A percentile compares a stretch with the other conserved stretches of the same genome.
These are phyloP conservation scores for Borostomias antarcticus DNA, from an alignment of 2,797 vertebrate species.

Conservation along the genomic window DNA sequence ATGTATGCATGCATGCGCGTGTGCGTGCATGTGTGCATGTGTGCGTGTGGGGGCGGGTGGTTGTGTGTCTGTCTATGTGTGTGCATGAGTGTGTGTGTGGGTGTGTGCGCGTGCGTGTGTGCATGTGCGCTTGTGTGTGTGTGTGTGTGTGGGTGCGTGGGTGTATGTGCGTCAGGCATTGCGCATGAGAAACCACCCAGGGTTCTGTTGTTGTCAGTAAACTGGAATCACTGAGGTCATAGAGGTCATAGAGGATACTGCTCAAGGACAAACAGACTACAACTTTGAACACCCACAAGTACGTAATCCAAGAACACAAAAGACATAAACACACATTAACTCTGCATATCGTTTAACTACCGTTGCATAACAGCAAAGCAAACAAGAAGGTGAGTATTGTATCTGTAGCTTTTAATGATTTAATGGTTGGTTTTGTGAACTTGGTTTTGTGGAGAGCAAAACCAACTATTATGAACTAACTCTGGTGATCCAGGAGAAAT, in stretches of 20 bases:
- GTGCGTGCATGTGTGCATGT: neutral
- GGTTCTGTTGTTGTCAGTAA: neutral
- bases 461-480: neutral
- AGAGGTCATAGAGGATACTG: neutral
- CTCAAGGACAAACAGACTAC: conserved; percentile 6
- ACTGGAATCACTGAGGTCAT: neutral
- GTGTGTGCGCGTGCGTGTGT: too few relatives aligned
- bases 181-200: neutral
- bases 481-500: conserved; percentile 37
- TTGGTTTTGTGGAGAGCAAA: neutral
- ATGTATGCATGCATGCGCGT: too few relatives aligned
- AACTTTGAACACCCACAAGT: neutral
- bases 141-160: too few relatives aligned
- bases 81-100: too few relatives aligned
- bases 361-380: too few relatives aligned
- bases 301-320: neutral
- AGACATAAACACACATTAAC: neutral
- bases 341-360: neutral
- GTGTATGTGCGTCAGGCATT: too few relatives aligned
- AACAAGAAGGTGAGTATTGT: too few relatives aligned
- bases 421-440: too few relatives aligned
- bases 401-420: neutral
- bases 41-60: neutral
- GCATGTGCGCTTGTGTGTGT: too few relatives aligned
- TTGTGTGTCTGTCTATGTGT: too few relatives aligned